A percentile compares a stretch with the other conserved stretches of the same genome.
Evolutionary conservation across 2,888 invertebrate species (phyloP).

Genomic region (Drosophila subsilvestris): DNA sequence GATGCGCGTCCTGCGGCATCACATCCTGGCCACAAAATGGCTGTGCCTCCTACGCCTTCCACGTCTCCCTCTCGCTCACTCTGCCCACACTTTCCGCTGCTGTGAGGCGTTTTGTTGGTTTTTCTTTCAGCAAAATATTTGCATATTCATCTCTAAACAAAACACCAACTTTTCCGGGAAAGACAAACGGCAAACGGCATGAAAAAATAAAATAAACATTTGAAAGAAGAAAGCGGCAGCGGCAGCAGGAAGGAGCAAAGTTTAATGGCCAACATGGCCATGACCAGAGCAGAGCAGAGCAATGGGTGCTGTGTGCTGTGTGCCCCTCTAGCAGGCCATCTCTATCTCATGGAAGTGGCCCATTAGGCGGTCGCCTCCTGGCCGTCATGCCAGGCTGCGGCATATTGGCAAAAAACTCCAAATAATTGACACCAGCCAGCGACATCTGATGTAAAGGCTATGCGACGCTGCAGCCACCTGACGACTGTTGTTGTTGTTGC

Average conservation of each 20-base stretch:
- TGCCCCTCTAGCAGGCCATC: conserved; percentile 58
- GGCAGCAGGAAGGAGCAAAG: conserved; percentile 47
- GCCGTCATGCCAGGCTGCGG: conserved; percentile 38
- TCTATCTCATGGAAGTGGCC: conserved; percentile 54
- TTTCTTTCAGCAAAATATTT: conserved; percentile 71
- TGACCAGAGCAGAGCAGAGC: conserved; percentile 49
- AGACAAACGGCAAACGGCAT: conserved; percentile 50
- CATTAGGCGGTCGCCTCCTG: conserved; percentile 58
- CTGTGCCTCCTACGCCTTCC: conserved; percentile 45
- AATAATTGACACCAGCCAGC: conserved; percentile 39
- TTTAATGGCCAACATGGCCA: conserved; percentile 68
- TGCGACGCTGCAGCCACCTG: neutral
- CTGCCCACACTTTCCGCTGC: neutral
- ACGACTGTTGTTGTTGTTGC: conserved; percentile 31
- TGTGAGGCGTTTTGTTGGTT: conserved; percentile 12
- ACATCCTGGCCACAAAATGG: conserved; percentile 75
- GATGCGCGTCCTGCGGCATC: conserved; percentile 78
- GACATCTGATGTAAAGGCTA: conserved; percentile 7
- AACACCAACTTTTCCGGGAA: conserved; percentile 75
- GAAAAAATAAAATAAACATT: conserved; percentile 52
- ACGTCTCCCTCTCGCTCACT: neutral
- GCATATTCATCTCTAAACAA: conserved; percentile 83
- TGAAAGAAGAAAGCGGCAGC: conserved; percentile 58
- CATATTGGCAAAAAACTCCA: conserved; percentile 55
- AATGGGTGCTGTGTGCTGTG: neutral